Evolutionary conservation across 2,888 invertebrate genomes (phyloP).

Genomic region (Xestobium rufovillosum): DNA sequence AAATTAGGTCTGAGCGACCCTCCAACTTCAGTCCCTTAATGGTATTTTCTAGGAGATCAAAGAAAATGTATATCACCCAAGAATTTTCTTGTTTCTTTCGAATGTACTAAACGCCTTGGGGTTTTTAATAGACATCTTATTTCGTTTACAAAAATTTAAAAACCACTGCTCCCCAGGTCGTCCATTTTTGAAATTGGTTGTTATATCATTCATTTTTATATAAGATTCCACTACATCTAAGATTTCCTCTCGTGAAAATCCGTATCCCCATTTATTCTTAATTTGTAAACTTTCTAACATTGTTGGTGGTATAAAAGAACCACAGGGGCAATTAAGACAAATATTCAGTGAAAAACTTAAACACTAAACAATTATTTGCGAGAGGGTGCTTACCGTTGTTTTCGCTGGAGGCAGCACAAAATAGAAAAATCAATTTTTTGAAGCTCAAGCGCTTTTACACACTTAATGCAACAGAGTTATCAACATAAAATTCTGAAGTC

Average conservation of each 20-base stretch:
- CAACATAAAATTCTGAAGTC: too few species aligned
- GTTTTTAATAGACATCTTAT: conserved; percentile 30
- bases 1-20: conserved; percentile 15
- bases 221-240: too few species aligned
- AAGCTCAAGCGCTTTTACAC: too few species aligned
- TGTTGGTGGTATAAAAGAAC: too few species aligned
- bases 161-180: conserved; percentile 5
- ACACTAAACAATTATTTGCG: too few species aligned
- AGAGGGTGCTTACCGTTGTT: too few species aligned
- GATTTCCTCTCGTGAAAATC: conserved; percentile 4
- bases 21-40: conserved; percentile 12
- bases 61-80: conserved; percentile 17
- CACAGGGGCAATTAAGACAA: too few species aligned
- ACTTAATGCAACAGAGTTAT: too few species aligned
- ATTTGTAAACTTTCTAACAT: conserved; percentile 2
- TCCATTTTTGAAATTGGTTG: conserved; percentile 7
- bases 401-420: too few species aligned
- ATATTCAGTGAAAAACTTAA: too few species aligned
- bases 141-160: conserved; percentile 12
- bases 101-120: conserved; percentile 30
- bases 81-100: conserved; percentile 24
- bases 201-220: conserved; percentile 4
- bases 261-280: conserved; percentile 5
- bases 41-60: conserved; percentile 9
- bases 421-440: too few species aligned